Evolutionary conservation across 2,797 vertebrate genomes (phyloP), one percentile per base, ranked within the genome.

Genomic region (Chelon labrosus): DNA sequence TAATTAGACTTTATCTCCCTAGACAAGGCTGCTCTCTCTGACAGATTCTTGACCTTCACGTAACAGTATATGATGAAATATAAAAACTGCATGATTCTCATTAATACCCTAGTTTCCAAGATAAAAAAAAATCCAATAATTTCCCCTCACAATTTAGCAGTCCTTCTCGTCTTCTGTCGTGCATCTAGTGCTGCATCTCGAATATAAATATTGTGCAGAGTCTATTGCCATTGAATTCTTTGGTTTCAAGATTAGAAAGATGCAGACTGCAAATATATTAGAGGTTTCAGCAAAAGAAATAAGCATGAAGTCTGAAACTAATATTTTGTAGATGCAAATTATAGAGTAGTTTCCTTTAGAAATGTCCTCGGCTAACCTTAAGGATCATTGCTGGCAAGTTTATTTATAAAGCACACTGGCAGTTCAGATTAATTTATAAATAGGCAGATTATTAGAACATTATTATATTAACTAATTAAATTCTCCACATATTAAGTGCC

Each of bases 1-100:
- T 85, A 84, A 90, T 85, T 82, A 75, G 51, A 73, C 73, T 68
- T 75, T 75, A 83, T 85, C 69, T 73, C 52, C 77, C 16, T 1
- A 39, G 57, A 67, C 66, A 77, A 19, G 37, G 58, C 68, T 85
- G 37, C 61, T 65, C 50, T 73, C 77, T 70, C 59, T 66, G 55
- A 77, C 62, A 84, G 54, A 71, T 66, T 63, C 20, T 83, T 82
- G 76, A 85, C 85, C 85, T 81, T 84, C 63, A 59, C 54, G 66
- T 73, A 77, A 62, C 38, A n/a, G 51, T 73, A 64, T 81, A 74
- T 50, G 14, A 56, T 54, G 50, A 54, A 47, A 25, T 61, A 54
- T 58, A 64, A 37, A 73, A 41, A 55, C 35, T 44, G 19, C 38
- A 19, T 62, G 52, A 54, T 39, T 79, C 72, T 83, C 73, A 77